A percentile compares a stretch with the other conserved stretches of the same genome.
Conservation (phyloP, 2,113 vertebrate genomes). For the Festucalex cinctus region DNA sequence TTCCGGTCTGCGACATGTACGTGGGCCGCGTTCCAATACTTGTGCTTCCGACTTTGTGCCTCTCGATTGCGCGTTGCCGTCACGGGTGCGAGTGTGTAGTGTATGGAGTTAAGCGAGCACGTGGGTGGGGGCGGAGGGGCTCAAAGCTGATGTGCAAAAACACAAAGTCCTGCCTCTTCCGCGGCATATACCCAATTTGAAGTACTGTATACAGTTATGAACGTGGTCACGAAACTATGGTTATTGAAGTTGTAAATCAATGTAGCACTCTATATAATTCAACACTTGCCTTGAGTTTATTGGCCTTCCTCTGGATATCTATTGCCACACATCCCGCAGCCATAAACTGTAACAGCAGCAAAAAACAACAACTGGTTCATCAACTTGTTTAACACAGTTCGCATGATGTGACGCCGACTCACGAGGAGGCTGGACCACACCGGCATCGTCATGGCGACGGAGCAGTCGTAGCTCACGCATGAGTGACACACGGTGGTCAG, state of each 20-base stretch:
- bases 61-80: no score
- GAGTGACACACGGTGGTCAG: conserved; percentile 57
- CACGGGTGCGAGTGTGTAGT: no score
- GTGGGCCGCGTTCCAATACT: no score
- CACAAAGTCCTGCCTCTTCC: no score
- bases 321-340: conserved; percentile 60
- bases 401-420: conserved; percentile 35
- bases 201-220: no score
- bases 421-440: conserved; percentile 67
- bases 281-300: conserved; percentile 57
- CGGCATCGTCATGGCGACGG: conserved; percentile 59
- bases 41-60: no score
- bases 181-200: no score
- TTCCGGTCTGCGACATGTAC: no score
- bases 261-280: neutral
- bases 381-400: neutral
- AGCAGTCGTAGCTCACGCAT: conserved; percentile 66
- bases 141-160: no score
- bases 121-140: no score
- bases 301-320: conserved; percentile 63
- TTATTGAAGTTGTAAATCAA: neutral
- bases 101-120: no score
- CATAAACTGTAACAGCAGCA: conserved; percentile 63
- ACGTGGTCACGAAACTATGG: neutral
- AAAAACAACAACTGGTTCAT: neutral